Conservation (phyloP, 37 sponge, comb jelly and placozoan genomes). For the Agelas oroides region DNA sequence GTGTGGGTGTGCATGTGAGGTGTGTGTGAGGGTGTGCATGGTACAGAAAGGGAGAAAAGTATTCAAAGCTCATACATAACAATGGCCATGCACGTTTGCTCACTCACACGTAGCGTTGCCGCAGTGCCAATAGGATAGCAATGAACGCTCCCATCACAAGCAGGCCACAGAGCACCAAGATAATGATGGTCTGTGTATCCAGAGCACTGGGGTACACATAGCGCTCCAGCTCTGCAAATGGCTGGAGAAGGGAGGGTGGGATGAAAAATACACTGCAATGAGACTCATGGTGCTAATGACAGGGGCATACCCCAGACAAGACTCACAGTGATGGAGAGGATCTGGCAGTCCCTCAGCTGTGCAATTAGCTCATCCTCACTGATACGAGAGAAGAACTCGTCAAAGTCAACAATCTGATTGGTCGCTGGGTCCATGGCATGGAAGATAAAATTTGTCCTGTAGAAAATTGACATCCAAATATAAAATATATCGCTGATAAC, state of each 20-base stretch:
- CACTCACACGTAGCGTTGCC: slow-evolving; percentile 65
- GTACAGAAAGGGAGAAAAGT: too few species aligned
- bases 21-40: too few species aligned
- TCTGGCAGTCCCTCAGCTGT: slow-evolving; percentile 8
- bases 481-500: too few species aligned
- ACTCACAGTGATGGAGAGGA: slow-evolving; percentile 24
- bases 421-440: slow-evolving; percentile 31
- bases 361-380: slow-evolving; percentile 5
- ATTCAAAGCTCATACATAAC: too few species aligned
- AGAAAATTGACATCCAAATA: background rate
- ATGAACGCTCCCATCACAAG: slow-evolving; percentile 35
- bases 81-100: background rate
- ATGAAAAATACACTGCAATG: background rate
- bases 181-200: slow-evolving; percentile 50
- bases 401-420: slow-evolving; percentile 54
- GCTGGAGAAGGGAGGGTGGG: background rate
- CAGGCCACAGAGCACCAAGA: slow-evolving; percentile 47
- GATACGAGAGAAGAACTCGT: slow-evolving; percentile 1
- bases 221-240: slow-evolving; percentile 3
- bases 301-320: too few species aligned
- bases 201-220: slow-evolving; percentile 10
- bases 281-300: too few species aligned
- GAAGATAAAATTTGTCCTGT: slow-evolving; percentile 52
- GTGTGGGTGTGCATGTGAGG: background rate
- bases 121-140: slow-evolving; percentile 18